phyloP scores from a whole-genome alignment of 2,113 vertebrate genomes.

The Corythornis cristatus region DNA sequence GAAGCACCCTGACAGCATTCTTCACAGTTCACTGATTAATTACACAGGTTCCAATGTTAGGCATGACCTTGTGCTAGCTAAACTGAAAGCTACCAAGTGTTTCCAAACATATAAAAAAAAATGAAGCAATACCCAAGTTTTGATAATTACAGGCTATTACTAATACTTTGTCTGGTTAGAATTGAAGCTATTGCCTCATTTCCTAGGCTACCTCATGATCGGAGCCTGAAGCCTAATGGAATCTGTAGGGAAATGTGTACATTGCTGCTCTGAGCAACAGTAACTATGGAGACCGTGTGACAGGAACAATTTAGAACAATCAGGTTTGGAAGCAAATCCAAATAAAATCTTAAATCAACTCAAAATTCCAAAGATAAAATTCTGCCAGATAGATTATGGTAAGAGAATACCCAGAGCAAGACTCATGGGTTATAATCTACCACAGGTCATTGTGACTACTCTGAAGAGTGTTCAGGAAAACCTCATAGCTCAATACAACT shows the following conservation, averaged over 20 bases:
- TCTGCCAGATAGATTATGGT: neutral
- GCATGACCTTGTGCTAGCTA: neutral
- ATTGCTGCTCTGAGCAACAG: neutral
- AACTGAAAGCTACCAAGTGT: neutral
- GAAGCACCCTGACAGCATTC: neutral
- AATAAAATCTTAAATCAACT: neutral
- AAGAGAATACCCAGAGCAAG: accelerated
- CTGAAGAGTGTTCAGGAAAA: neutral
- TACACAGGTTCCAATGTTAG: too few relatives aligned
- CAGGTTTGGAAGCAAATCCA: neutral
- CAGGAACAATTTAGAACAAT: neutral
- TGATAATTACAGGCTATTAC: accelerated
- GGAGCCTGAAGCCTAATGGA: neutral
- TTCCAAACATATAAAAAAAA: neutral
- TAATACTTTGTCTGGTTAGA: neutral
- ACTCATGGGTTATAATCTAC: neutral
- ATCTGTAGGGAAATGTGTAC: accelerated
- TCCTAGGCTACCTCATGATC: accelerated
- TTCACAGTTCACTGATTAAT: neutral
- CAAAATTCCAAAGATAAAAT: neutral
- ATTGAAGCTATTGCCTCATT: neutral
- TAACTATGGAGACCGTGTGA: accelerated
- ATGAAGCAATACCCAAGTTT: accelerated
- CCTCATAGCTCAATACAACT: neutral
- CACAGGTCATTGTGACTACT: neutral